Evolutionary conservation across 2,888 invertebrate genomes (phyloP).

Genomic region (Diploptera punctata): DNA sequence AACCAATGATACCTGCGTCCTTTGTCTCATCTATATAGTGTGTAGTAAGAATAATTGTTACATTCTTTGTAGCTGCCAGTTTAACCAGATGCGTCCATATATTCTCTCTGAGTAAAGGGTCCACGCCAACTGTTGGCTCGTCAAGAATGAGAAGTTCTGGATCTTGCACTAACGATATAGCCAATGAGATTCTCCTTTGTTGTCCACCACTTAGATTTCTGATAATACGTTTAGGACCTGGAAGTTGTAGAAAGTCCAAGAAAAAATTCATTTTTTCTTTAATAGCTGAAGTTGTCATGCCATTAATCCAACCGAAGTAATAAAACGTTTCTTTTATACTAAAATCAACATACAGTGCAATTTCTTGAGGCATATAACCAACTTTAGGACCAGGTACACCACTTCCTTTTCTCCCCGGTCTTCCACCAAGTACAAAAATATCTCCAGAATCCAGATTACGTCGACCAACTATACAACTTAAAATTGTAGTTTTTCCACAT

Average conservation of each 20-base stretch:
- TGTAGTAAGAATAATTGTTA: conserved; percentile 85
- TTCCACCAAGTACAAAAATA: conserved; percentile 84
- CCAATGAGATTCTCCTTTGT: conserved; percentile 86
- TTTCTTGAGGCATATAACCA: conserved; percentile 90
- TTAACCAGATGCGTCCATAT: conserved; percentile 87
- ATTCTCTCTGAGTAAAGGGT: conserved; percentile 66
- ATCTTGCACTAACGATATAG: conserved; percentile 86
- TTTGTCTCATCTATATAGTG: conserved; percentile 89
- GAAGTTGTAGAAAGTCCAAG: conserved; percentile 66
- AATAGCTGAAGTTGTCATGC: conserved; percentile 71
- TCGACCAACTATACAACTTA: conserved; percentile 86
- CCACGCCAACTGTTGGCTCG: conserved; percentile 94
- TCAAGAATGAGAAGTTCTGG: conserved; percentile 89
- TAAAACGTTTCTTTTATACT: conserved; percentile 81
- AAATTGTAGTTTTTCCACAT: conserved; percentile 81
- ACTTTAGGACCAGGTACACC: conserved; percentile 88
- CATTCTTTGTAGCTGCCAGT: conserved; percentile 74
- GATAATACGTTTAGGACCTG: conserved; percentile 66
- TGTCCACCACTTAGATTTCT: conserved; percentile 89
- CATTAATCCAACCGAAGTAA: conserved; percentile 85
- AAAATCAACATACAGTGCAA: conserved; percentile 78
- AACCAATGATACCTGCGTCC: conserved; percentile 80
- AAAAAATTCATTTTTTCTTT: conserved; percentile 76
- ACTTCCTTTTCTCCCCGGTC: conserved; percentile 81
- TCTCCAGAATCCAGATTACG: conserved; percentile 80